Conservation (phyloP, 2,888 invertebrate genomes). For the Kuschelorhynchus macadamiae region DNA sequence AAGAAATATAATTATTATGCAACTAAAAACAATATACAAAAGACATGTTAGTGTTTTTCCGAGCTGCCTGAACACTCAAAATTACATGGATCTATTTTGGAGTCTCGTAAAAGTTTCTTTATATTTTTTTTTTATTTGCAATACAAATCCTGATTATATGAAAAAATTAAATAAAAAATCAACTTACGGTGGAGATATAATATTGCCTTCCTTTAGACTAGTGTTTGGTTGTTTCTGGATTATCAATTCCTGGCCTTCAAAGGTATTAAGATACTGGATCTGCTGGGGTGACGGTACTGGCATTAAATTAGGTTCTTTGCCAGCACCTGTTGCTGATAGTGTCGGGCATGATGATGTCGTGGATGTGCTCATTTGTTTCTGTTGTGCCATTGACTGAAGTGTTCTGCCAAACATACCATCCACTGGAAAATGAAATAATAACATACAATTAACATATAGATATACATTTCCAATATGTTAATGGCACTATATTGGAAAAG, state of each 20-base stretch:
- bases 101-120: too few species aligned
- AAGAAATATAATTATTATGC: too few species aligned
- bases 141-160: background rate
- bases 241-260: constrained; percentile 96
- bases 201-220: constrained; percentile 84
- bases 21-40: too few species aligned
- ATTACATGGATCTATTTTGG: too few species aligned
- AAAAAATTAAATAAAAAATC: constrained; percentile 8
- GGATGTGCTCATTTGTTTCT: constrained; percentile 69
- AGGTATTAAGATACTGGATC: constrained; percentile 95
- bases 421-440: constrained; percentile 69
- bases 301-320: constrained; percentile 91
- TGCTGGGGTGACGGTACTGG: constrained; percentile 97
- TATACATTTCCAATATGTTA: too few species aligned
- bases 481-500: too few species aligned
- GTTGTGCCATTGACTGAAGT: constrained; percentile 75
- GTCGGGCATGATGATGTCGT: constrained; percentile 64
- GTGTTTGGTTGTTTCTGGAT: constrained; percentile 97
- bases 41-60: too few species aligned
- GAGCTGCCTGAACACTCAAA: too few species aligned
- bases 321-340: constrained; percentile 60
- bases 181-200: constrained; percentile 84
- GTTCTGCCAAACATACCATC: constrained; percentile 78
- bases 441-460: too few species aligned
- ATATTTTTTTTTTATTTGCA: too few species aligned